A percentile compares a stretch with the other conserved stretches of the same genome.
Evolutionary conservation across 2,888 invertebrate species (phyloP).

Genomic region (Tetropium fuscum): DNA sequence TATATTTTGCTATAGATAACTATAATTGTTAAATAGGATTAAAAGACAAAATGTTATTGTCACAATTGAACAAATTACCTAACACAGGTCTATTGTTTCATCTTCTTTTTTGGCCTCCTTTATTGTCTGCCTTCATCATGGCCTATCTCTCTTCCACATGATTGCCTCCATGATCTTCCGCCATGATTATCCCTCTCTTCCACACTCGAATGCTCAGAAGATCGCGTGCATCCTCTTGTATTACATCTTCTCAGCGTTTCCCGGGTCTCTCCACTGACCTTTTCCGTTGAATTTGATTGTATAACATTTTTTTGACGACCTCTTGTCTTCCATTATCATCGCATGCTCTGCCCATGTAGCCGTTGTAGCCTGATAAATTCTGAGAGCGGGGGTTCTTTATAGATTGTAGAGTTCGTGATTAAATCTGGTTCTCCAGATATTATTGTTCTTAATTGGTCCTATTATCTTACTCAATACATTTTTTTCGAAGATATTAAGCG

Average conservation of each 20-base stretch:
- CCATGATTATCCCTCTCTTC: not conserved
- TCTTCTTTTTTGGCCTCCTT: too few relatives aligned
- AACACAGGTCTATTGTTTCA: too few relatives aligned
- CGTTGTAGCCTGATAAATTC: conserved; percentile 4
- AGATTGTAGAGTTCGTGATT: not conserved
- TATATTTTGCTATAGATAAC: too few relatives aligned
- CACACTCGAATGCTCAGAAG: not conserved
- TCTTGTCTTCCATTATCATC: conserved; percentile 2
- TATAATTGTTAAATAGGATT: too few relatives aligned
- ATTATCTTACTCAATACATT: not conserved
- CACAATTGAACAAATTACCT: too few relatives aligned
- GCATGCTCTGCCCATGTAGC: conserved; percentile 1
- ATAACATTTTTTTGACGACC: not conserved
- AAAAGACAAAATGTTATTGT: too few relatives aligned
- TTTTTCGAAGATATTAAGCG: not conserved
- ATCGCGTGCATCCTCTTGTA: not conserved
- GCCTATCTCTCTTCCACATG: too few relatives aligned
- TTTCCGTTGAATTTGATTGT: not conserved
- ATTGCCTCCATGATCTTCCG: not conserved
- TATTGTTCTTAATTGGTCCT: not conserved
- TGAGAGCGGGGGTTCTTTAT: not conserved
- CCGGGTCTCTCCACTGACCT: not conserved
- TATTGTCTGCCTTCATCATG: too few relatives aligned
- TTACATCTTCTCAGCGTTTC: not conserved
- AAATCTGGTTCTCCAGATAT: not conserved